Evolutionary conservation across 2,888 invertebrate species (phyloP).

Genomic region (Rotaria sp.): DNA sequence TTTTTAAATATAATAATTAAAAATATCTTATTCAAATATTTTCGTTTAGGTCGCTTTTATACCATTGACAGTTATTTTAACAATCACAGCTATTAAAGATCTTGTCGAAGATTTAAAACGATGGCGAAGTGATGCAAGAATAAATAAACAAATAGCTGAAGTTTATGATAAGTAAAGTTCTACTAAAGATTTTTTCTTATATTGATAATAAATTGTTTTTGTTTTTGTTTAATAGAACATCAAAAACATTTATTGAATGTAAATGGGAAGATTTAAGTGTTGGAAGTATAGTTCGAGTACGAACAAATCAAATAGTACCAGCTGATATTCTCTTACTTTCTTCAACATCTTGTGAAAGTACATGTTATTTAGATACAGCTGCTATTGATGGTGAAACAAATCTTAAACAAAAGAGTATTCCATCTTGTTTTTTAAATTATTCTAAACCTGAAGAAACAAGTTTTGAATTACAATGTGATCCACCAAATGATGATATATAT

Average conservation of each 20-base stretch:
- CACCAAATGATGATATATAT: constrained; percentile 89
- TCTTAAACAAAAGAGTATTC: constrained; percentile 42
- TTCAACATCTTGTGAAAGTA: constrained; percentile 77
- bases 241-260: constrained; percentile 40
- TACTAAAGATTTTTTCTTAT: not conserved
- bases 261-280: constrained; percentile 56
- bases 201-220: no score
- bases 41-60: constrained; percentile 85
- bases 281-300: constrained; percentile 86
- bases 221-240: constrained; percentile 42
- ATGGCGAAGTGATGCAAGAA: constrained; percentile 79
- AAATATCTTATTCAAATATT: not conserved
- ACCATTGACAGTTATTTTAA: constrained; percentile 84
- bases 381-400: constrained; percentile 87
- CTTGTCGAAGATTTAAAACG: constrained; percentile 84
- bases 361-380: constrained; percentile 87
- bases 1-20: no score
- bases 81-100: constrained; percentile 87
- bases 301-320: constrained; percentile 89
- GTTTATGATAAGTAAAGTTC: constrained; percentile 76
- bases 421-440: constrained; percentile 42
- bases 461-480: constrained; percentile 74
- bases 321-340: constrained; percentile 83
- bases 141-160: constrained; percentile 75
- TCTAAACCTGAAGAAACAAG: constrained; percentile 62